Base-by-base conservation (phyloP, 2,888 invertebrate genomes). In the Atethmia centrago region DNA sequence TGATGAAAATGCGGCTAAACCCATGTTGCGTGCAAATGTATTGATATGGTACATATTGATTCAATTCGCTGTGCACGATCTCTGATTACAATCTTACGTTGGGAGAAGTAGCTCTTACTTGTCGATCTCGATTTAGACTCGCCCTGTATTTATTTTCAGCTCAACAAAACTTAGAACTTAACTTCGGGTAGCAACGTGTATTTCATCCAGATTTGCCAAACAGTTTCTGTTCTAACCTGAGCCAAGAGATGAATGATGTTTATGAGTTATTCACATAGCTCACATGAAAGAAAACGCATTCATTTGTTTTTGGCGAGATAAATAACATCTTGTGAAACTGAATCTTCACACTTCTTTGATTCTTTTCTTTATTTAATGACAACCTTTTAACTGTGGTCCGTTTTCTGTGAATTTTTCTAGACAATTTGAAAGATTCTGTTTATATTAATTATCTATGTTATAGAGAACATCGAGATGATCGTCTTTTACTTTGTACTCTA, bases 61-160 rank as follows among this genome's bases (percentile, higher is more conserved):
- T 71, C 79, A 83, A 56, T 80, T 72, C 55, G 21, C 40, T 45
- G 36, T 65, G 40, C 9, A n/a, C 67, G 59, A 76, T 72, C n/a
- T 61, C 58, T 71, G 84, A 80, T 82, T 84, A 84, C 84, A 77
- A 76, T 51, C 71, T 80, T 62, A 58, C 49, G 61, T 64, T 56
- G 42, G 76, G 55, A 64, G 53, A 62, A 65, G 62, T 55, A 58
- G 42, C 12, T 9, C 0, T 0, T 40, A 83, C 84, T 31, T 0
- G 0, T 0, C 8, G 45, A 73, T 80, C 64, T 80, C 82, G 80
- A 71, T 64, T 59, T 36, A 0, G 42, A 66, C 28, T 82, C 83
- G 28, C 61, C 0, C 0, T 28, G 45, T 40, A 42, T 42, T 45
- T n/a, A 55, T 36, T 47, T 28, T 53, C 31, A 7, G 2, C 7